These are phyloP conservation scores for Thymelicus acteon DNA, from an alignment of 2,888 invertebrate species.

Conservation along the genomic window DNA sequence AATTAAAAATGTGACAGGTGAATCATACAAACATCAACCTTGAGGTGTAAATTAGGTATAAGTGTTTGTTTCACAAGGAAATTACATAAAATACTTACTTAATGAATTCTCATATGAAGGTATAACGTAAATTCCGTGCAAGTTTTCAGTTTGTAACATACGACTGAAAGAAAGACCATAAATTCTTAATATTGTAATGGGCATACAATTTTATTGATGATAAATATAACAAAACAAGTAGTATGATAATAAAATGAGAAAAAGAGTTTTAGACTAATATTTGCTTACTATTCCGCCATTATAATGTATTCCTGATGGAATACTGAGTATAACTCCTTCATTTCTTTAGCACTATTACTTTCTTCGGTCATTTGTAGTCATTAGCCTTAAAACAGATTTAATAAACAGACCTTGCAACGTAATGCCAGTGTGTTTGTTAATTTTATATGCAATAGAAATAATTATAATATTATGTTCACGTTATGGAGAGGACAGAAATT, in stretches of 20 bases:
- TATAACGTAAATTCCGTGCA: conserved; percentile 96
- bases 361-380: conserved; percentile 63
- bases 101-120: conserved; percentile 94
- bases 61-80: background rate
- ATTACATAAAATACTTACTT: conserved; percentile 82
- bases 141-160: conserved; percentile 92
- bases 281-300: conserved; percentile 95
- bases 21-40: background rate
- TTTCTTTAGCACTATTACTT: conserved; percentile 77
- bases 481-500: too few species aligned
- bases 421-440: background rate
- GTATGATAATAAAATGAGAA: too few species aligned
- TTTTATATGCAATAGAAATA: too few species aligned
- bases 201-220: too few species aligned
- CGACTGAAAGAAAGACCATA: conserved; percentile 85
- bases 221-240: too few species aligned
- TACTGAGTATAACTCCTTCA: conserved; percentile 88
- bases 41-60: background rate
- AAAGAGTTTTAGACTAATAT: background rate
- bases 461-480: too few species aligned
- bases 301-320: conserved; percentile 95
- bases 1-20: too few species aligned
- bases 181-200: background rate
- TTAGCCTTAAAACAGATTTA: background rate
- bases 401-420: background rate